Base-by-base conservation (phyloP, 2,113 vertebrate genomes). In the Calidris pugnax region DNA sequence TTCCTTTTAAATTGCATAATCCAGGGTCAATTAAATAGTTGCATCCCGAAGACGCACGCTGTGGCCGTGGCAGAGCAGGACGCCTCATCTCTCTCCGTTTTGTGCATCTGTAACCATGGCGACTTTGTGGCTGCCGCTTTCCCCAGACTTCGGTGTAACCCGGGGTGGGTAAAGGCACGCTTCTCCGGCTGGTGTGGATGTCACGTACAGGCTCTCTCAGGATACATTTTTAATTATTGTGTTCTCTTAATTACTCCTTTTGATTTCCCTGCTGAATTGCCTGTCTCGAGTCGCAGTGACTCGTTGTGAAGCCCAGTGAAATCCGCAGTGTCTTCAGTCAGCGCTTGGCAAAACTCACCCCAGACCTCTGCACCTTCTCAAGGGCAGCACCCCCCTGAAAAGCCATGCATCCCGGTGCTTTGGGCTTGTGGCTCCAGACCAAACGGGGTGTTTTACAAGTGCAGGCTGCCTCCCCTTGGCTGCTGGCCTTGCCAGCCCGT, bases 91-190 rank as follows among this genome's bases (percentile, higher is more conserved):
- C 89, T 88, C 79, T 72, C 82, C 62, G 89, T 80, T 91, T 81
- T 68, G 85, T 95, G 92, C 96, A 95, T 97, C 82, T 93, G 98
- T 98, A 98, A 97, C 98, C 98, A 98, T 98, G 96, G 96, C 11
- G 96, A 98, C 96, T 72, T 89, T 88, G 86, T 53, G 87, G 85
- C 83, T 82, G 74, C 80, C 90, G 94, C 96, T 97, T 94, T 90
- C 76, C 83, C 56, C 90, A 81, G 93, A 63, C 78, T 67, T 86
- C 23, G 17, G 17, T 87, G 87, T 96, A 97, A 96, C 94, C 93
- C 87, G 93, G 57, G 59, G 68, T 84, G 78, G 82, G 69, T 92
- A 79, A 91, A 95, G 69, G 55, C 56, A 62, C 7, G 30, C 50
- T 76, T 86, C 86, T 76, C 72, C 1, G 1, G 86, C 94, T 96